A percentile compares a stretch with the other conserved stretches of the same genome.
These are phyloP conservation scores for Stomatorhinus walkeri DNA, from an alignment of 2,797 vertebrate species.

Conservation along the genomic window DNA sequence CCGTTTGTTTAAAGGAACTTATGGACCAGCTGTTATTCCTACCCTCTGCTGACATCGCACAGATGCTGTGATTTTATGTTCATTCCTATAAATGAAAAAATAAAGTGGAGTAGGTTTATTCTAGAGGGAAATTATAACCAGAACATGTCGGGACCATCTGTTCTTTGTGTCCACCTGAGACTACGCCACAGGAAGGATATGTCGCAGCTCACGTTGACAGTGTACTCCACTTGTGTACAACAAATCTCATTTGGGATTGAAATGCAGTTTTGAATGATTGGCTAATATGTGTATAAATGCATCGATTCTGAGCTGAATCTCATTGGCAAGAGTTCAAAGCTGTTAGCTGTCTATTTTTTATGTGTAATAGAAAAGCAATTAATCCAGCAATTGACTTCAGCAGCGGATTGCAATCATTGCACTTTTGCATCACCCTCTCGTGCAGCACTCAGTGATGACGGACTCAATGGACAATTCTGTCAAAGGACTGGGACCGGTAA, in stretches of 20 bases:
- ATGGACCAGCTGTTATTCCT: constrained; percentile 39
- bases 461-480: neutral
- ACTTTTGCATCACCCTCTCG: neutral
- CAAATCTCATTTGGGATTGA: constrained; percentile 10
- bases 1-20: constrained; percentile 27
- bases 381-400: neutral
- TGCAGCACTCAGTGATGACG: neutral
- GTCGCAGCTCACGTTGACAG: neutral
- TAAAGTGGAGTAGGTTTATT: constrained; percentile 19
- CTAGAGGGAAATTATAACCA: constrained; percentile 20
- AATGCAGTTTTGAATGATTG: constrained; percentile 10
- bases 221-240: constrained; percentile 35
- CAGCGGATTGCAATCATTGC: neutral
- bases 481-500: neutral
- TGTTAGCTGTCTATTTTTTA: neutral
- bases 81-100: constrained; percentile 14
- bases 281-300: constrained; percentile 12
- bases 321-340: constrained; percentile 13
- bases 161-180: constrained; percentile 30
- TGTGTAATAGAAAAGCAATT: neutral
- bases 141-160: constrained; percentile 41
- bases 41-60: constrained; percentile 35
- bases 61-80: constrained; percentile 38
- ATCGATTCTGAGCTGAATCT: constrained; percentile 6
- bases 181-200: constrained; percentile 32